These are phyloP conservation scores for Festucalex cinctus DNA, from an alignment of 2,113 vertebrate genomes.

Conservation along the genomic window DNA sequence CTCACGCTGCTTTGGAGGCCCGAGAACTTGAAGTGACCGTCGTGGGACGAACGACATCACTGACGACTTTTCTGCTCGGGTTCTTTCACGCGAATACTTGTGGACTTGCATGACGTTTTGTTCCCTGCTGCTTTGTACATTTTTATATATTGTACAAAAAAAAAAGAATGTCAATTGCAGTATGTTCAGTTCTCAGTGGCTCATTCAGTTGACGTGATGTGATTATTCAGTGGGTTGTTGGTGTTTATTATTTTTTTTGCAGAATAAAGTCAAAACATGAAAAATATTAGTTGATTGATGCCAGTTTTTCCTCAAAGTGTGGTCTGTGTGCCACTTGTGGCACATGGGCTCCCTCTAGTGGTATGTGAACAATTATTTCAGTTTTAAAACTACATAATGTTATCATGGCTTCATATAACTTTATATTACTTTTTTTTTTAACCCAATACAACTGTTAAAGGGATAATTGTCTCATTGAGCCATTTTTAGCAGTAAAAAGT, in stretches of 20 bases:
- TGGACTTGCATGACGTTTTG: slow-evolving; percentile 59
- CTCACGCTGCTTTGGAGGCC: slow-evolving; percentile 43
- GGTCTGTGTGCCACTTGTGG: too few relatives aligned
- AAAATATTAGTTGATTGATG: too few relatives aligned
- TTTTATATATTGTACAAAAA: slow-evolving; percentile 28
- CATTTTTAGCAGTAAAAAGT: too few relatives aligned
- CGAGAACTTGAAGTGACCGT: slow-evolving; percentile 55
- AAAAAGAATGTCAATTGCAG: slow-evolving; percentile 30
- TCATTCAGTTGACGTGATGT: slow-evolving; percentile 55
- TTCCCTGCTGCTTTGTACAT: background rate
- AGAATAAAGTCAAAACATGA: slow-evolving; percentile 59
- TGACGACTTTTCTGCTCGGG: slow-evolving; percentile 20
- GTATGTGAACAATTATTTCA: too few relatives aligned
- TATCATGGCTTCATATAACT: too few relatives aligned
- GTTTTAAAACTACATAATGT: too few relatives aligned
- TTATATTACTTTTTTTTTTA: too few relatives aligned
- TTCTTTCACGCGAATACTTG: slow-evolving; percentile 53
- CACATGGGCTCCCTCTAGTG: too few relatives aligned
- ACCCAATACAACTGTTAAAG: too few relatives aligned
- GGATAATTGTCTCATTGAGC: too few relatives aligned
- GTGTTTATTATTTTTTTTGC: slow-evolving; percentile 55
- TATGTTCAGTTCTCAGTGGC: slow-evolving; percentile 27
- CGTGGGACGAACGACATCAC: slow-evolving; percentile 22
- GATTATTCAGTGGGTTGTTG: slow-evolving; percentile 56
- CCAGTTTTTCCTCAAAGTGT: too few relatives aligned